Evolutionary conservation across 2,888 invertebrate genomes (phyloP).

Genomic region (Drosophila parthenogenetica): DNA sequence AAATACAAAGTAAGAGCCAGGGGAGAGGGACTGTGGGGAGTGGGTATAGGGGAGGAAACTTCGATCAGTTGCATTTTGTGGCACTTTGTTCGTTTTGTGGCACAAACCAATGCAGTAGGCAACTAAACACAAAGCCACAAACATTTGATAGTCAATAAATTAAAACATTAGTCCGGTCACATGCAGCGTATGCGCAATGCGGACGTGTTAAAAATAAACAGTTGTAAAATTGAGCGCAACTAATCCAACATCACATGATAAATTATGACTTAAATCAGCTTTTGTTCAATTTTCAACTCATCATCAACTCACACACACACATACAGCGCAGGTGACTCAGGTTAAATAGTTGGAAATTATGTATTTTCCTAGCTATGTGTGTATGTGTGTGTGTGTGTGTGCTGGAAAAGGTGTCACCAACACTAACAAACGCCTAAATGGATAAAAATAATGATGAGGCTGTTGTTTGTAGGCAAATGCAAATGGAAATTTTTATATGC

Average conservation of each 20-base stretch:
- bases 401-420: conserved; percentile 69
- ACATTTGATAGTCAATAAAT: conserved; percentile 77
- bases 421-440: conserved; percentile 65
- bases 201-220: conserved; percentile 80
- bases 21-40: background rate
- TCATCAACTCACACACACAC: conserved; percentile 58
- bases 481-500: conserved; percentile 58
- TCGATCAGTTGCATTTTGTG: conserved; percentile 40
- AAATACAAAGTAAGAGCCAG: background rate
- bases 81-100: conserved; percentile 39
- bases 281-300: conserved; percentile 80
- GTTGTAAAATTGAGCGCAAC: conserved; percentile 77
- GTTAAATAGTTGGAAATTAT: conserved; percentile 58
- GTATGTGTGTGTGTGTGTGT: conserved; percentile 30
- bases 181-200: conserved; percentile 66
- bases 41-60: background rate
- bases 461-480: conserved; percentile 47
- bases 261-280: conserved; percentile 82
- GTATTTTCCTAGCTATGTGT: background rate
- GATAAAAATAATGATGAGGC: conserved; percentile 65
- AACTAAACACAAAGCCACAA: conserved; percentile 47
- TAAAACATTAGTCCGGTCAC: conserved; percentile 67
- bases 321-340: conserved; percentile 58
- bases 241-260: conserved; percentile 77
- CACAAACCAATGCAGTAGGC: conserved; percentile 79